phyloP scores from a whole-genome alignment of 2,888 invertebrate species.

The Coremacera marginata region DNA sequence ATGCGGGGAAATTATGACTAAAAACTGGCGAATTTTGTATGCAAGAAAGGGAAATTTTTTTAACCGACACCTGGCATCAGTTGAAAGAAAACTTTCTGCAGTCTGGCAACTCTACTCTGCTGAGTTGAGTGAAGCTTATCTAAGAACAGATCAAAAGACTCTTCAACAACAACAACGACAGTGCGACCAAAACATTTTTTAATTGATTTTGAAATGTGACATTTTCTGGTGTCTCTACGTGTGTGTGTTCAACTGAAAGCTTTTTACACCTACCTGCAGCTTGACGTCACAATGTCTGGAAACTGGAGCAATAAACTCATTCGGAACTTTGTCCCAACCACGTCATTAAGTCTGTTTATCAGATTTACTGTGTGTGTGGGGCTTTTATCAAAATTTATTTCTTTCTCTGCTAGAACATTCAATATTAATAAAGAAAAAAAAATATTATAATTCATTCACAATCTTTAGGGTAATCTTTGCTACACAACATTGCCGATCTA shows the following conservation, averaged over 20 bases:
- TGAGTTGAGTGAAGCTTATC: background rate
- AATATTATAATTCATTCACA: background rate
- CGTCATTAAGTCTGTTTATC: background rate
- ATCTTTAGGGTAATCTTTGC: background rate
- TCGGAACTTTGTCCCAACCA: background rate
- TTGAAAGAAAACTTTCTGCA: no score
- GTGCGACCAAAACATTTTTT: background rate
- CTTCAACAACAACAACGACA: background rate
- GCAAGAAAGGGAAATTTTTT: no score
- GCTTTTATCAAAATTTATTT: background rate
- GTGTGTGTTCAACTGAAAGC: background rate
- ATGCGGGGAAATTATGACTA: no score
- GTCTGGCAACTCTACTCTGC: no score
- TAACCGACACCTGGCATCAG: no score
- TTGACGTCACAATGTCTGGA: conserved; percentile 8
- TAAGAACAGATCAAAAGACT: background rate
- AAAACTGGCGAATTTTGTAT: no score
- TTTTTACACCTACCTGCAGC: conserved; percentile 2
- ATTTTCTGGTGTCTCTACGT: background rate
- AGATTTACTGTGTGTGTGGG: background rate
- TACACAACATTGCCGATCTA: background rate
- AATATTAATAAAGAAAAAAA: no score
- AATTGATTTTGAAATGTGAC: conserved; percentile 10
- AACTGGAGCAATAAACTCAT: background rate
- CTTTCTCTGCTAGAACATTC: background rate